A percentile compares a stretch with the other conserved stretches of the same genome.
These are phyloP conservation scores for Saccostrea glomerata DNA, from an alignment of 1,140 invertebrate species.

Conservation along the genomic window DNA sequence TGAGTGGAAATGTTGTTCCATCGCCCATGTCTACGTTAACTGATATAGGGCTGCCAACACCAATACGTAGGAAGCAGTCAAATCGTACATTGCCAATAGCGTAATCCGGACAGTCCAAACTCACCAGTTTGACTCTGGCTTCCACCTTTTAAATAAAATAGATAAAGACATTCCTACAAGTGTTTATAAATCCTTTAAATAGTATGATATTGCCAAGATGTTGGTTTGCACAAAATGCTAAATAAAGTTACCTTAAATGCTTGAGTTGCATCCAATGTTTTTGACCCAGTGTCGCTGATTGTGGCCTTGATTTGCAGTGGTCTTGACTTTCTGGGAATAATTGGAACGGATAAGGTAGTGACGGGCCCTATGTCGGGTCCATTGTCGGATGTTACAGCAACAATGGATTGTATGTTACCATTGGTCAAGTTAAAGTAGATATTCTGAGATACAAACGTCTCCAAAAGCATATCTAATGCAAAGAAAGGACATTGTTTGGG, in stretches of 20 bases:
- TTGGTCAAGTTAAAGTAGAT: conserved; percentile 55
- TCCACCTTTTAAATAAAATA: conserved; percentile 53
- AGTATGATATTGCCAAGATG: no score
- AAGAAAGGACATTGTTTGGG: background rate
- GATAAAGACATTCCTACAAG: background rate
- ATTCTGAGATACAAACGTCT: conserved; percentile 50
- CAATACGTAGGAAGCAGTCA: conserved; percentile 51
- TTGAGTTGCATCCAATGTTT: background rate
- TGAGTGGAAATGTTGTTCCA: conserved; percentile 51
- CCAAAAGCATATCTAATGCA: conserved; percentile 43
- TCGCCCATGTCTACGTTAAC: conserved; percentile 49
- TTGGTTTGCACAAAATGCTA: background rate
- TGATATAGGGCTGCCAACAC: conserved; percentile 55
- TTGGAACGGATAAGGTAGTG: background rate
- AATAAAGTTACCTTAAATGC: background rate
- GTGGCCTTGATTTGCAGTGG: conserved; percentile 39
- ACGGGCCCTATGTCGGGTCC: conserved; percentile 39
- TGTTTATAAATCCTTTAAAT: no score
- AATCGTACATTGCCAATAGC: conserved; percentile 44
- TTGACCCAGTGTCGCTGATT: conserved; percentile 40
- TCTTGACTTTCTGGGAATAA: conserved; percentile 45
- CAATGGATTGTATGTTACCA: conserved; percentile 38
- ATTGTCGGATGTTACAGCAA: conserved; percentile 44
- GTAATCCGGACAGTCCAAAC: conserved; percentile 47
- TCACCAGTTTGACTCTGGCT: conserved; percentile 49